Base-by-base conservation (phyloP, 2,113 vertebrate genomes). In the Tamias sibiricus region DNA sequence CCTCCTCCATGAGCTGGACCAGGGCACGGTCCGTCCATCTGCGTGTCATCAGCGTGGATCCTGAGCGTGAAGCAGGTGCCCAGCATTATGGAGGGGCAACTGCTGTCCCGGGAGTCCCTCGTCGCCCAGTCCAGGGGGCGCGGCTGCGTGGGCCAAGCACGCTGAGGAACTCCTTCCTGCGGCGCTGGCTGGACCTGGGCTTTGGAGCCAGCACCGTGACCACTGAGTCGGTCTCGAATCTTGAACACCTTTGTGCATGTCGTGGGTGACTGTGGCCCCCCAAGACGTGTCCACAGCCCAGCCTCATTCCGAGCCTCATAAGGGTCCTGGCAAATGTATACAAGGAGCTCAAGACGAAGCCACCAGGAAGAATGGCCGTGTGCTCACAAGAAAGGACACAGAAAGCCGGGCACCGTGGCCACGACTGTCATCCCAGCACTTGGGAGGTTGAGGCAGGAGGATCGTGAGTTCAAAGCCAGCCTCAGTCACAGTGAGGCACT, bases 1-100 rank as follows among this genome's bases (percentile, higher is more conserved):
- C 42, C 40, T 62, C 17, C 10, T 14, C 24, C 20, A 47, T 1
- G 20, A 32, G 42, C 37, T 14, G 40, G 20, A 35, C 49, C 3
- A 8, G 79, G 9, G 49, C 8, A 8, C 22, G 0, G 32, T 49
- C 80, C 30, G 44, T 57, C 1, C 44, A 16, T 10, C 44, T 22
- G 42, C n/a, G 28, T 76, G 92, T 22, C 0, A 8, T 37, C 87
- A 13, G 28, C 57, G 90, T 66, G 1, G 10, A 12, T 57, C 22
- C 12, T 16, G 8, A 0, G 42, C 54, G 1, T 0, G 0, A 26
- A 75, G 35, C 13, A 40, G 20, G 59, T 1, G 52, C 37, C 40
- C 4, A 10, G 30, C 32, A 14, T 24, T 14, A 19, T 44, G 8
- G 66, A 72, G 5, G 35, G 13, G 52, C 1, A 2, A 3, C 0